Base-by-base conservation (phyloP, 2,797 vertebrate genomes). In the Poeciliopsis infans region DNA sequence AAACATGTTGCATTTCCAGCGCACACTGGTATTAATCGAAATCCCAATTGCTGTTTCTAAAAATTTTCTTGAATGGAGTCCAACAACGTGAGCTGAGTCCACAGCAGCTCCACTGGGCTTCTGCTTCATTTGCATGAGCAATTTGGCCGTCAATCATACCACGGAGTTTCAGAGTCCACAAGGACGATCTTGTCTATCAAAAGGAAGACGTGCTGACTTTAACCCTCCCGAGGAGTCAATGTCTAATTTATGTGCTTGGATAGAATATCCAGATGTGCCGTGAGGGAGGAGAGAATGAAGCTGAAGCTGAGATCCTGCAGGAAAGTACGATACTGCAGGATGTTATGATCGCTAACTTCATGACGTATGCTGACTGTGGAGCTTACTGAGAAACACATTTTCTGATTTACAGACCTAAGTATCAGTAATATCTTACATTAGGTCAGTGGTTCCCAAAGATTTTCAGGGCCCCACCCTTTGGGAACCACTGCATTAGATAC, bases 71-170 rank as follows among this genome's bases (percentile, higher is more conserved):
- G 79, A 81, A 83, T 78, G 66, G 79, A 80, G 82, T 75, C 75
- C 80, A 80, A 83, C 81, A 84, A 84, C 61, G 45, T 18, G 74
- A 66, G 47, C 68, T 72, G 61, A 5, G 64, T 81, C 85, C 41
- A 0, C 46, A 46, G 79, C 79, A 12, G 70, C 77, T 85, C 61
- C 28, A 13, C 66, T 28, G 77, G 78, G 81, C 81, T 55, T 86
- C 83, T 72, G 74, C 87, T 88, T 88, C 55, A 87, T 83, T 82
- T 85, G 80, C 41, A 83, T 71, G 78, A 12, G 79, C 79, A 83
- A 88, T 92, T 85, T 88, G 18, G 45, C 47, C 85, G 86, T 88
- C 90, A 92, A 82, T 92, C 89, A 88, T 23, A 16, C 18, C 4
- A 59, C 70, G 43, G 43, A 84, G 36, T 75, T 85, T 85, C 72